Conservation (phyloP, 1,140 invertebrate species). For the Diuraphis noxia region DNA sequence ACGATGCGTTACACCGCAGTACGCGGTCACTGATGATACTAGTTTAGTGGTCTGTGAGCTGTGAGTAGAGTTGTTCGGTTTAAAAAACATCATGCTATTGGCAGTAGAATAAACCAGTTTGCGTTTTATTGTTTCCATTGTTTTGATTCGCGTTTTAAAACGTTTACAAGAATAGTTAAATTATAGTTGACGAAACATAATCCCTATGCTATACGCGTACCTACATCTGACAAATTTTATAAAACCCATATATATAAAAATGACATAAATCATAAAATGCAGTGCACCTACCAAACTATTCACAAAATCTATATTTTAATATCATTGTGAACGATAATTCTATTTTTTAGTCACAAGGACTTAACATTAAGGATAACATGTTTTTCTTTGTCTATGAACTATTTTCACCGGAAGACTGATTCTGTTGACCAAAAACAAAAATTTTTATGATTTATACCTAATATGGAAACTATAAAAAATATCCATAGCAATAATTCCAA, state of each 20-base stretch:
- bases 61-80: not conserved
- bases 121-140: not conserved
- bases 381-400: not conserved
- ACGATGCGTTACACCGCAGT: not conserved
- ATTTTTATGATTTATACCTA: not conserved
- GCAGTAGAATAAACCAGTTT: not conserved
- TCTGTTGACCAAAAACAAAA: not conserved
- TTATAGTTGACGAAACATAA: not conserved
- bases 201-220: not conserved
- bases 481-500: not conserved
- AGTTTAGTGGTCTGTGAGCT: not conserved
- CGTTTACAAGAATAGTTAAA: not conserved
- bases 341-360: not conserved
- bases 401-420: not conserved
- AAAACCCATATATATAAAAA: not conserved
- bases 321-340: not conserved
- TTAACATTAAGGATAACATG: not conserved
- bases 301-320: not conserved
- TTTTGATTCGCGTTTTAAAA: not conserved
- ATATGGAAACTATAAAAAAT: not conserved
- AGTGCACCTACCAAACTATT: not conserved
- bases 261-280: not conserved
- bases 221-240: not conserved
- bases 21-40: constrained; percentile 9
- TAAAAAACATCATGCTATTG: not conserved